Evolutionary conservation across 2,113 vertebrate species (phyloP).

Genomic region (Centrocercus urophasianus): DNA sequence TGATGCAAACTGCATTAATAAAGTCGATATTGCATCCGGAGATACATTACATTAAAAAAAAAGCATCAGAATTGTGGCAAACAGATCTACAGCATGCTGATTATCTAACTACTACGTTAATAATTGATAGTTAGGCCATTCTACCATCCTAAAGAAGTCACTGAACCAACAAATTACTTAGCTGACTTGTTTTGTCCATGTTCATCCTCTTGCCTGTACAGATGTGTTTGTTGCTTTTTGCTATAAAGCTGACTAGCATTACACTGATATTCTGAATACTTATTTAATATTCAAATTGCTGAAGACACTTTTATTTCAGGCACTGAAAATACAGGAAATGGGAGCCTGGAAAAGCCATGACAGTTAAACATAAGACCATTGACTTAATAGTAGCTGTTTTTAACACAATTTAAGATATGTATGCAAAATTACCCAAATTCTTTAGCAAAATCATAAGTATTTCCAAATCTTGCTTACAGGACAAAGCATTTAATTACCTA

Average conservation of each 20-base stretch:
- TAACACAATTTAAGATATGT: neutral
- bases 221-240: neutral
- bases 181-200: neutral
- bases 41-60: neutral
- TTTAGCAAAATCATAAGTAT: neutral
- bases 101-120: slow-evolving; percentile 59
- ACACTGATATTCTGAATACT: neutral
- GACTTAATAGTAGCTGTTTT: neutral
- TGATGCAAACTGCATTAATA: slow-evolving; percentile 50
- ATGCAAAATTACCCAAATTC: neutral
- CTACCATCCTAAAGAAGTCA: slow-evolving; percentile 40
- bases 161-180: slow-evolving; percentile 66
- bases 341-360: neutral
- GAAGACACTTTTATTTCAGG: neutral
- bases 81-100: slow-evolving; percentile 46
- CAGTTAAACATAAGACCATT: neutral
- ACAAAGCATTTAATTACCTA: neutral
- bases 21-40: neutral
- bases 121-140: slow-evolving; percentile 72
- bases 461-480: neutral
- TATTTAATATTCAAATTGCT: slow-evolving; percentile 24
- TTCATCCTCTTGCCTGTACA: neutral
- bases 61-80: slow-evolving; percentile 58
- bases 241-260: neutral
- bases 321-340: slow-evolving; percentile 5